Conservation (phyloP, 2,888 invertebrate species). For the Bimastos eiseni region DNA sequence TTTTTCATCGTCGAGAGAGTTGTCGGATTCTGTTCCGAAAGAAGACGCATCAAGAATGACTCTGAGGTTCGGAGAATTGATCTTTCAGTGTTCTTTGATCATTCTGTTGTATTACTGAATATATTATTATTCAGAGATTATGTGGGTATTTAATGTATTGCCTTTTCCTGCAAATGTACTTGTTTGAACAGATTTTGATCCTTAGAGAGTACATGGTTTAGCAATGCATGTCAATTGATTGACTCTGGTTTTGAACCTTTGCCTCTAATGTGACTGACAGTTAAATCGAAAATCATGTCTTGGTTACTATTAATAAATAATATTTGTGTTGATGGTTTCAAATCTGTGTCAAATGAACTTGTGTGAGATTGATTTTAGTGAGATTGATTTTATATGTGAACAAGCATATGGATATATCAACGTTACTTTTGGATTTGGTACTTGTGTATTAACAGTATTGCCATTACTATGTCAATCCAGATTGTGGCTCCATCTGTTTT, state of each 20-base stretch:
- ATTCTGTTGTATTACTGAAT: neutral
- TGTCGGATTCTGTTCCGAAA: conserved; percentile 36
- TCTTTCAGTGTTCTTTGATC: neutral
- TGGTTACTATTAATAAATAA: neutral
- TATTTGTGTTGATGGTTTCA: too few species aligned
- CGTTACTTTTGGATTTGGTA: too few species aligned
- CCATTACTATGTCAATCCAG: too few species aligned
- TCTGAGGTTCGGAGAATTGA: neutral
- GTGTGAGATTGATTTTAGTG: too few species aligned
- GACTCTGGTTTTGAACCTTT: neutral
- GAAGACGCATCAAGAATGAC: conserved; percentile 26
- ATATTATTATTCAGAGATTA: neutral
- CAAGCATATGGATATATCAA: too few species aligned
- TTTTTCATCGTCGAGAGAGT: conserved; percentile 82
- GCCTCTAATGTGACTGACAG: neutral
- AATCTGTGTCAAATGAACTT: too few species aligned
- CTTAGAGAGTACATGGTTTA: neutral
- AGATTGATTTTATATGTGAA: too few species aligned
- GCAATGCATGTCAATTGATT: neutral
- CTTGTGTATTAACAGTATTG: too few species aligned
- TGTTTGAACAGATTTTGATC: neutral
- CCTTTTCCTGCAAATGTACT: neutral
- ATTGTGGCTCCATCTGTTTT: too few species aligned
- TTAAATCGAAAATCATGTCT: neutral
- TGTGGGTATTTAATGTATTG: neutral